phyloP scores from a whole-genome alignment of 1,140 invertebrate species.

The Aphaenogaster ashmeadi region DNA sequence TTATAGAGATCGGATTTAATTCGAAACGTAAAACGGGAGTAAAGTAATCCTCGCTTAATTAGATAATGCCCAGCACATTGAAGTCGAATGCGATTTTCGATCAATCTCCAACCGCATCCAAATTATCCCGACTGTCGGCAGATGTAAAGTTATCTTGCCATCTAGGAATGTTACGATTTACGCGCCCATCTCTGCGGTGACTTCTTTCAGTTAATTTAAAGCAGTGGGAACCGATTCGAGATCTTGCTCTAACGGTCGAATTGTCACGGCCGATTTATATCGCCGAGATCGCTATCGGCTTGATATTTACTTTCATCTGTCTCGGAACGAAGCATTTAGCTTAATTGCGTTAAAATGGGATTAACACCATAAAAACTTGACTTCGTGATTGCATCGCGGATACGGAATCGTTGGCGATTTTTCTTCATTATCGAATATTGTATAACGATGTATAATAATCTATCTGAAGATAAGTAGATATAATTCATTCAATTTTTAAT shows the following conservation, averaged over 20 bases:
- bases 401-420: background rate
- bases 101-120: constrained; percentile 72
- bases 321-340: constrained; percentile 57
- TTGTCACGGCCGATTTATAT: constrained; percentile 76
- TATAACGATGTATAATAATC: background rate
- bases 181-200: constrained; percentile 66
- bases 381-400: background rate
- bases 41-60: constrained; percentile 69
- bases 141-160: constrained; percentile 81
- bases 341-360: constrained; percentile 77
- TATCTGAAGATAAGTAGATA: background rate
- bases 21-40: constrained; percentile 32
- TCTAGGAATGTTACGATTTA: constrained; percentile 79
- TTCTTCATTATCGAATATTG: constrained; percentile 15
- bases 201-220: constrained; percentile 79
- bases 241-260: constrained; percentile 71
- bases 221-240: constrained; percentile 46
- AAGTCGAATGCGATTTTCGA: constrained; percentile 75
- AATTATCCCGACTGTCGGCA: constrained; percentile 81
- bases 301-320: constrained; percentile 75
- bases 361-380: constrained; percentile 56
- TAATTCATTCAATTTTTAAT: constrained; percentile 12
- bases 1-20: constrained; percentile 36
- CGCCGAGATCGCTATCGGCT: constrained; percentile 75
- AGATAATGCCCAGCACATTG: constrained; percentile 71